Evolutionary conservation across 1,140 invertebrate species (phyloP).

Genomic region (Ceratina japonica): DNA sequence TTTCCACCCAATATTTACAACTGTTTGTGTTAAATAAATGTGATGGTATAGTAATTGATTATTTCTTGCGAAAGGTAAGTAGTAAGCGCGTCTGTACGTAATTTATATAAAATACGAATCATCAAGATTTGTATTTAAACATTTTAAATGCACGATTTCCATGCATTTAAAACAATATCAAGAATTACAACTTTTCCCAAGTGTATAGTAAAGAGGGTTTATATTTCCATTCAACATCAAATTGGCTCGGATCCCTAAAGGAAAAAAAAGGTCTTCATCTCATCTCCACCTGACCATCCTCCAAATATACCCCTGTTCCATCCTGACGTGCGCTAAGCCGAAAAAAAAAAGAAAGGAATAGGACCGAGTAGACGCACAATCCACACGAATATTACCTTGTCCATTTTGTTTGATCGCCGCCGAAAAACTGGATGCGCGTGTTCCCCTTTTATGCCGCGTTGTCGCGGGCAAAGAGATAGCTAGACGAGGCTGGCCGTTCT

Average conservation of each 20-base stretch:
- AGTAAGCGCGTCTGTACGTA: no score
- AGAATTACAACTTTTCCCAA: background rate
- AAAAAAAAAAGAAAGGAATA: no score
- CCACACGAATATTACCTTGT: slow-evolving; percentile 37
- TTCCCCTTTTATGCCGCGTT: slow-evolving; percentile 8
- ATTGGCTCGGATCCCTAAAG: slow-evolving; percentile 5
- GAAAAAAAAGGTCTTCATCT: background rate
- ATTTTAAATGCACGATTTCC: background rate
- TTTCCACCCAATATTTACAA: no score
- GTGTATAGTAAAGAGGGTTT: background rate
- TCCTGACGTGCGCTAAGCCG: background rate
- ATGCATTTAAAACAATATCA: slow-evolving; percentile 12
- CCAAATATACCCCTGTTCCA: background rate
- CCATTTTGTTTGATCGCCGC: slow-evolving; percentile 41
- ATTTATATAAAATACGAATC: no score
- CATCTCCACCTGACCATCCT: background rate
- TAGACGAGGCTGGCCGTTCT: slow-evolving; percentile 18
- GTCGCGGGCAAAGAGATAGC: slow-evolving; percentile 3
- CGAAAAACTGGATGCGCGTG: slow-evolving; percentile 23
- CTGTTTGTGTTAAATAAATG: no score
- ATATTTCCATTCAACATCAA: background rate
- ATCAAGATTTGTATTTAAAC: no score
- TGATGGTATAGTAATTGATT: no score
- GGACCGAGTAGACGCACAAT: slow-evolving; percentile 9
- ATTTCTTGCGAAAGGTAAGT: no score